These are phyloP conservation scores for Oreortyx pictus DNA, from an alignment of 2,797 vertebrate species.

Conservation along the genomic window DNA sequence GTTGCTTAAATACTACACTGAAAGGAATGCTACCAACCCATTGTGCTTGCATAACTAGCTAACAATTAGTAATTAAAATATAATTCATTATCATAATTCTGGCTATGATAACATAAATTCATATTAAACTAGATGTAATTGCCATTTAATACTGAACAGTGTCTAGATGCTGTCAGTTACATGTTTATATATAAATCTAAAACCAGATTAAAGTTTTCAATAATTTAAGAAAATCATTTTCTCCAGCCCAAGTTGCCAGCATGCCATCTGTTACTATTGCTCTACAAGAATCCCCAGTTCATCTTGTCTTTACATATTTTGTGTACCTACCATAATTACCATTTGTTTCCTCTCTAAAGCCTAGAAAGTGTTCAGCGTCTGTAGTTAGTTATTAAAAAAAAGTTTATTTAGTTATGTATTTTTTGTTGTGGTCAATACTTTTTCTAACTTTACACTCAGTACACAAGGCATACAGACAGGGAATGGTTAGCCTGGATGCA, in stretches of 20 bases:
- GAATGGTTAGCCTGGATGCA: not conserved
- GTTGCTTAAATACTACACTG: not conserved
- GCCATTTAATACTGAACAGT: not conserved
- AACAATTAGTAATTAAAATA: not conserved
- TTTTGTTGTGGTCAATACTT: not conserved
- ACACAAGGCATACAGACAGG: not conserved
- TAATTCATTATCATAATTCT: not conserved
- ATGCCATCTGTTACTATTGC: not conserved
- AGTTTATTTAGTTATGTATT: rapidly evolving
- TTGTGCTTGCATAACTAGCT: not conserved
- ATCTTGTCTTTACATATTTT: not conserved
- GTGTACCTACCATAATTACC: not conserved
- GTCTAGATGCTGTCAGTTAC: not conserved
- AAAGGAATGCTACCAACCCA: not conserved
- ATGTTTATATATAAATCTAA: not conserved
- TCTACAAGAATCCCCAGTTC: not conserved
- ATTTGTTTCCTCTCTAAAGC: not conserved
- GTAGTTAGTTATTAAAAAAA: not conserved
- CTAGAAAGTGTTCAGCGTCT: not conserved
- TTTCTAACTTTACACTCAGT: not conserved
- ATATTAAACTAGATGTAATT: not conserved
- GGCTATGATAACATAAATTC: not conserved
- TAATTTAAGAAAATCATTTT: not conserved
- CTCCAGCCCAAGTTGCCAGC: not conserved
- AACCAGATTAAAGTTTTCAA: not conserved